Evolutionary conservation across 2,797 vertebrate genomes (phyloP).

Genomic region (Rachycentron canadum): DNA sequence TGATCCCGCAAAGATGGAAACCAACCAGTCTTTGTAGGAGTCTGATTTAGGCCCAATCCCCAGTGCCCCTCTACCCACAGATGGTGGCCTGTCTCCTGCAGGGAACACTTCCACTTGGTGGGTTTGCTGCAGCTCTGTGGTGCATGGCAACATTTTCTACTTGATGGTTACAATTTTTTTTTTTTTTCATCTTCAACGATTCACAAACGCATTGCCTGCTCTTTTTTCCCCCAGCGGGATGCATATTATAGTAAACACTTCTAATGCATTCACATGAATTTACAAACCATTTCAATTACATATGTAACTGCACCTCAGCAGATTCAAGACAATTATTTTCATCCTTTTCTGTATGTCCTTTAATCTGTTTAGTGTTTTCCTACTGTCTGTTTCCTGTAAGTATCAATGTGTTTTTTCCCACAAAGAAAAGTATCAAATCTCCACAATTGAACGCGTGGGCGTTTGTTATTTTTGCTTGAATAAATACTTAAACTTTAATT

Average conservation of each 20-base stretch:
- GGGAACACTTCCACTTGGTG: slow-evolving; percentile 65
- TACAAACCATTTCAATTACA: slow-evolving; percentile 15
- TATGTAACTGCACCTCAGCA: slow-evolving; percentile 19
- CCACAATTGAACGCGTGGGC: not conserved
- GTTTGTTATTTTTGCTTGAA: not conserved
- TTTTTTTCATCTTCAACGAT: slow-evolving; percentile 3
- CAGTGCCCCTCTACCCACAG: slow-evolving; percentile 49
- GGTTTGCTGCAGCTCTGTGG: slow-evolving; percentile 35
- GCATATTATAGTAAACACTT: slow-evolving; percentile 38
- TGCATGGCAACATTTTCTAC: slow-evolving; percentile 61
- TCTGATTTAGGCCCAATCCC: slow-evolving; percentile 60
- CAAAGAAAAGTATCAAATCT: not conserved
- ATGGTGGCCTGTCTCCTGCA: slow-evolving; percentile 65
- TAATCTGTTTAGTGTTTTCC: slow-evolving; percentile 17
- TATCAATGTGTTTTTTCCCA: not conserved
- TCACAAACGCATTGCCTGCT: slow-evolving; percentile 43
- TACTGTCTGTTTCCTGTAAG: slow-evolving; percentile 1
- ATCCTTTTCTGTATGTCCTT: slow-evolving; percentile 4
- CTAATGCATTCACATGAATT: slow-evolving; percentile 54
- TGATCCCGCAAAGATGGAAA: slow-evolving; percentile 74
- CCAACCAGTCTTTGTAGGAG: slow-evolving; percentile 67
- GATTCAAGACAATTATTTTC: not conserved
- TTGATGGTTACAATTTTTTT: slow-evolving; percentile 24
- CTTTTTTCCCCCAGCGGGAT: slow-evolving; percentile 14
- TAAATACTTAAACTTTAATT: not conserved